phyloP scores from a whole-genome alignment of 2,113 vertebrate genomes.

The Campylorhamphus procurvoides region DNA sequence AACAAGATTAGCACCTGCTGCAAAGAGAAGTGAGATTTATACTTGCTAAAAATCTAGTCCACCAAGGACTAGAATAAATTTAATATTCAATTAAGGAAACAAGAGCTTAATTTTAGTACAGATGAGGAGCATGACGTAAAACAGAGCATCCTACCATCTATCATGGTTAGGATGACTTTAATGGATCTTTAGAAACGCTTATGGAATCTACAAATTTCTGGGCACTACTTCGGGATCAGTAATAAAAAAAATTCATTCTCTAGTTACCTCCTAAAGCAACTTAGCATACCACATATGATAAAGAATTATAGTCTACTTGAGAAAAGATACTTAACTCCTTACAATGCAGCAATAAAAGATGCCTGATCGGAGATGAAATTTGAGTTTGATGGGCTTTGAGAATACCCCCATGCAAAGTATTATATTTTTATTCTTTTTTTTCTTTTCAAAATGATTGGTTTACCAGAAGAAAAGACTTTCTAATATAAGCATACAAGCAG shows the following conservation, averaged over 20 bases:
- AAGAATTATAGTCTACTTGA: constrained; percentile 50
- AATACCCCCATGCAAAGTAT: neutral
- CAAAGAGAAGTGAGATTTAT: neutral
- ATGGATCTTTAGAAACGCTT: constrained; percentile 37
- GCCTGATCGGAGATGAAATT: neutral
- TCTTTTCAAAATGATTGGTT: neutral
- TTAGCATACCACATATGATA: neutral
- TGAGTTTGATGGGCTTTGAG: constrained; percentile 23
- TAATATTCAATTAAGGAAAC: constrained; percentile 31
- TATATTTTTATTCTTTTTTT: neutral
- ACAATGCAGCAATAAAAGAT: constrained; percentile 53
- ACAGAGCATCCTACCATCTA: neutral
- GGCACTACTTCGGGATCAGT: neutral
- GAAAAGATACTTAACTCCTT: constrained; percentile 37
- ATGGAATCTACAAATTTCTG: constrained; percentile 42
- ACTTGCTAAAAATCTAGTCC: neutral
- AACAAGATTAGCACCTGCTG: neutral
- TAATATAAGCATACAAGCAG: neutral
- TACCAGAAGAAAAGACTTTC: neutral
- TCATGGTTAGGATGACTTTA: constrained; percentile 27
- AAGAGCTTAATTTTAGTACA: constrained; percentile 23
- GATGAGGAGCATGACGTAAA: constrained; percentile 21
- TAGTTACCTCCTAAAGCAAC: constrained; percentile 47
- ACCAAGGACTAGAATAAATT: neutral
- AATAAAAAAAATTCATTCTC: constrained; percentile 49